A percentile compares a stretch with the other conserved stretches of the same genome.
Conservation (phyloP, 2,797 vertebrate genomes). For the Rhincodon typus region DNA sequence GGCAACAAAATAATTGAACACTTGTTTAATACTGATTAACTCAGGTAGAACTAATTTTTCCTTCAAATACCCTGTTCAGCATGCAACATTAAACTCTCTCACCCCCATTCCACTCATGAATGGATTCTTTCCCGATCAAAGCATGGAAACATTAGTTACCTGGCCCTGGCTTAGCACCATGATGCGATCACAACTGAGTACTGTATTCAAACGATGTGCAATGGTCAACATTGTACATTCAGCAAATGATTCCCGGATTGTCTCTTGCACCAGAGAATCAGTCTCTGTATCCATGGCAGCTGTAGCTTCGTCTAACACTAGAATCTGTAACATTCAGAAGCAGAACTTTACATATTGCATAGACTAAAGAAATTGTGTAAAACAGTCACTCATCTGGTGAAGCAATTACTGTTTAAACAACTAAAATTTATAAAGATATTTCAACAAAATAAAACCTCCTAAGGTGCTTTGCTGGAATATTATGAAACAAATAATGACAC, state of each 20-base stretch:
- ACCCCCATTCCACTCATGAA: not conserved
- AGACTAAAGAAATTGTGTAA: not conserved
- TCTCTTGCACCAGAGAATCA: slow-evolving; percentile 83
- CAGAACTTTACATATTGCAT: not conserved
- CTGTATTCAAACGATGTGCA: slow-evolving; percentile 80
- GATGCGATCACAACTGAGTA: slow-evolving; percentile 80
- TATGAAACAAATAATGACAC: no score
- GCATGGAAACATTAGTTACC: slow-evolving; percentile 52
- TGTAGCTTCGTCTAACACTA: slow-evolving; percentile 87
- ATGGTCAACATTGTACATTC: slow-evolving; percentile 87
- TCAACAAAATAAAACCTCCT: no score
- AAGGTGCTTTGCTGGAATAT: no score
- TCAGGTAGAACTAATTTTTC: not conserved
- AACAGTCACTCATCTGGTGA: not conserved
- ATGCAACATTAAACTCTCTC: not conserved
- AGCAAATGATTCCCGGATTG: slow-evolving; percentile 77
- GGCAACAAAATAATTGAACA: not conserved
- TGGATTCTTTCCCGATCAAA: slow-evolving; percentile 6
- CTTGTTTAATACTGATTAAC: not conserved
- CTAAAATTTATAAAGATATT: not conserved
- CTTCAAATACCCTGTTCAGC: not conserved
- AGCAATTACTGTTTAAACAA: not conserved
- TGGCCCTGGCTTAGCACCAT: slow-evolving; percentile 89
- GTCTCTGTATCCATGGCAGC: slow-evolving; percentile 87
- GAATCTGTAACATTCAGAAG: slow-evolving; percentile 56